phyloP scores from a whole-genome alignment of 1,140 invertebrate species.

The Drosophila kohkoa region DNA sequence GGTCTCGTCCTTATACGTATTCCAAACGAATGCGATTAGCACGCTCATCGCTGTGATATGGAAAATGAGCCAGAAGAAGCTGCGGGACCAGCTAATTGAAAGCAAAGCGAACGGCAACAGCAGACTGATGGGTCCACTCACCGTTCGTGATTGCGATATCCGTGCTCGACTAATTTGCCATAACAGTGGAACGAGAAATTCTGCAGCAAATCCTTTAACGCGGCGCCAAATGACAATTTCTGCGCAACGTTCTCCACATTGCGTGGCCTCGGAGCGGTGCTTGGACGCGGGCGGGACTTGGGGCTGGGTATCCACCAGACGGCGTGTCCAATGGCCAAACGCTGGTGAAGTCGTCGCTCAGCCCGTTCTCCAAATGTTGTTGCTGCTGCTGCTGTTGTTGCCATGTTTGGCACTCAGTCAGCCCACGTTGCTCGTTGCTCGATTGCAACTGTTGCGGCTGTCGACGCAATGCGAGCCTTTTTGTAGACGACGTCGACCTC shows the following conservation, averaged over 20 bases:
- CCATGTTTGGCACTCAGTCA: slow-evolving; percentile 56
- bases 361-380: slow-evolving; percentile 2
- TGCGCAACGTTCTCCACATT: slow-evolving; percentile 48
- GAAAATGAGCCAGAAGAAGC: slow-evolving; percentile 86
- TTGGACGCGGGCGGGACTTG: background rate
- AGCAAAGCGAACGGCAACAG: background rate
- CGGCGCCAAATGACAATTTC: slow-evolving; percentile 76
- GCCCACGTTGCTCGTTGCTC: slow-evolving; percentile 51
- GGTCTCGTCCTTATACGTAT: slow-evolving; percentile 85
- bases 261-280: slow-evolving; percentile 7
- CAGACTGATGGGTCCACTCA: slow-evolving; percentile 42
- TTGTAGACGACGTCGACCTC: slow-evolving; percentile 34
- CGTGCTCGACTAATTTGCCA: slow-evolving; percentile 79
- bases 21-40: slow-evolving; percentile 85
- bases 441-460: slow-evolving; percentile 71
- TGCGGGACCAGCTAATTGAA: slow-evolving; percentile 75
- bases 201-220: slow-evolving; percentile 79
- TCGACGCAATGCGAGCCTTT: slow-evolving; percentile 35
- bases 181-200: slow-evolving; percentile 84
- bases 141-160: slow-evolving; percentile 71
- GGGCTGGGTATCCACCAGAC: slow-evolving; percentile 74
- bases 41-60: slow-evolving; percentile 85
- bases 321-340: slow-evolving; percentile 65
- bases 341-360: slow-evolving; percentile 25
- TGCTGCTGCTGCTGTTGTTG: slow-evolving; percentile 22